Evolutionary conservation across 2,113 vertebrate species (phyloP).

Genomic region (Chitala chitala): DNA sequence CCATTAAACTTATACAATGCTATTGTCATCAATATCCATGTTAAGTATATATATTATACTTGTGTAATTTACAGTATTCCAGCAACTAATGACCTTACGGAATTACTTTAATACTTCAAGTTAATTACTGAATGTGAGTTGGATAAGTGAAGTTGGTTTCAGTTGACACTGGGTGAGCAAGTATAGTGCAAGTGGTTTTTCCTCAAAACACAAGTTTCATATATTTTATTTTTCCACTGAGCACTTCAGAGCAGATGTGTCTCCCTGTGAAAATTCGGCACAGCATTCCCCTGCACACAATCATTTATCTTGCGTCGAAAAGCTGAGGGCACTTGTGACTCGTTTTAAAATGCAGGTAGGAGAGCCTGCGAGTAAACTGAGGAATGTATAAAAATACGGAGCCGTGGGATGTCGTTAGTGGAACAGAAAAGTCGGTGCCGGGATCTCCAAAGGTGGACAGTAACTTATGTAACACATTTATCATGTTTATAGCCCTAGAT

Average conservation of each 20-base stretch:
- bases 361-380: constrained; percentile 39
- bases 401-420: constrained; percentile 41
- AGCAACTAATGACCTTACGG: too few relatives aligned
- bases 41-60: too few relatives aligned
- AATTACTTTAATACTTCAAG: too few relatives aligned
- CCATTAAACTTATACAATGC: neutral
- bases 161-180: too few relatives aligned
- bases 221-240: constrained; percentile 26
- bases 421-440: constrained; percentile 36
- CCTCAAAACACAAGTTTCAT: neutral
- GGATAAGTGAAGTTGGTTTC: too few relatives aligned
- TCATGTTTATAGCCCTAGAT: constrained; percentile 30
- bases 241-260: constrained; percentile 25
- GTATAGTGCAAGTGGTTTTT: neutral
- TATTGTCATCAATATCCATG: too few relatives aligned
- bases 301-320: constrained; percentile 66
- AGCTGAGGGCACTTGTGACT: constrained; percentile 48
- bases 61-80: too few relatives aligned
- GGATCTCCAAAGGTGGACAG: constrained; percentile 37
- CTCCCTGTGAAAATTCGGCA: constrained; percentile 35
- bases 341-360: constrained; percentile 41
- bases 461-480: constrained; percentile 49
- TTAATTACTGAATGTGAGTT: too few relatives aligned
- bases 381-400: constrained; percentile 40
- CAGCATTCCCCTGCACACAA: constrained; percentile 38